Evolutionary conservation across 2,113 vertebrate species (phyloP), one percentile per base, ranked within the genome.

Genomic region (Montifringilla adamsi): DNA sequence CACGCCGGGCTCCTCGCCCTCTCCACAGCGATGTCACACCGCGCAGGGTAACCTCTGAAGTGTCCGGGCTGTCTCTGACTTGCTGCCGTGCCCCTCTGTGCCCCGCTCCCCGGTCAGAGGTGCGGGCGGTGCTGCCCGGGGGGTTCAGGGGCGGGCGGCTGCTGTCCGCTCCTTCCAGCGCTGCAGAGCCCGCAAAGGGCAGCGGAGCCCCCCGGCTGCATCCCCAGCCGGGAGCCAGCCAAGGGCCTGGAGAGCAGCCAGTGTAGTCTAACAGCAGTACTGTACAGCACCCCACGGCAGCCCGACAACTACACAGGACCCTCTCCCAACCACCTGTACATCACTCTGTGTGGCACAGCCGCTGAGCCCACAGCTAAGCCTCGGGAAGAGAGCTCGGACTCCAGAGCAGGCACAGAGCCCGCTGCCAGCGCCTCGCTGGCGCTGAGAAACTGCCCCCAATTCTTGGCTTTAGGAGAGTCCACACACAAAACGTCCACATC

Each of bases 221-320:
- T 22, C 24, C 28, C 59, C 69, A 2, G 1, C 8, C 16, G 5
- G 12, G 26, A 47, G 44, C 26, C 35, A 3, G 7, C 46, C 10
- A 4, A 47, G 49, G 58, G 67, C 75, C 53, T 11, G 3, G 27
- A 62, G 55, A 35, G 50, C 41, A 7, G 19, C n/a, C 58, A 24
- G 44, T 9, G 5, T 47, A 1, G 0, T 2, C 17, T 35, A 1
- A 1, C 41, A n/a, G 41, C 59, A 55, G 28, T 24, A 1, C 9
- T 6, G 11, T 2, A 8, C n/a, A 64, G 23, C 33, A 43, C 10
- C 44, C 35, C 15, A 7, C 15, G 16, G 76, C 72, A 39, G 35
- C 0, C 53, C 9, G 3, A 37, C 47, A 50, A 1, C 33, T 21
- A 5, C 0, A 2, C 1, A 28, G 75, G 58, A 91, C 20, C 43